phyloP scores from a whole-genome alignment of 2,888 invertebrate species.

The Thymelicus lineola region DNA sequence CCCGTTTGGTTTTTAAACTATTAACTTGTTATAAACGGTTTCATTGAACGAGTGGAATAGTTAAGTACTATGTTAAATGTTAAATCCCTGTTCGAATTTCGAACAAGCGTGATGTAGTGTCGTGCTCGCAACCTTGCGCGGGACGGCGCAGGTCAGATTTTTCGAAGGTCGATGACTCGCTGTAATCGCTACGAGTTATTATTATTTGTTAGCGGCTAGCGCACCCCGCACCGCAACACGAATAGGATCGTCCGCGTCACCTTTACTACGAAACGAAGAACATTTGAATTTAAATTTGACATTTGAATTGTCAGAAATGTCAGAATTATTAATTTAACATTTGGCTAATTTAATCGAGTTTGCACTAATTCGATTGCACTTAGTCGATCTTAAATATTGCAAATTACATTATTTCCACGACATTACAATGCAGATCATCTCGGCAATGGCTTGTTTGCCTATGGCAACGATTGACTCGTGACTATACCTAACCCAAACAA shows the following conservation, averaged over 20 bases:
- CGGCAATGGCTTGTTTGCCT: too few species aligned
- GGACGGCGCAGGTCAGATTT: slow-evolving; percentile 81
- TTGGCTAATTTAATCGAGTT: too few species aligned
- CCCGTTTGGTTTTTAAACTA: too few species aligned
- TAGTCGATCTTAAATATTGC: too few species aligned
- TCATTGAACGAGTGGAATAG: neutral
- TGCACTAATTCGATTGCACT: too few species aligned
- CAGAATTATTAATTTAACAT: too few species aligned
- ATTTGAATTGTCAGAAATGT: too few species aligned
- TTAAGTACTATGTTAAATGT: slow-evolving; percentile 6
- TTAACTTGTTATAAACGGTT: too few species aligned
- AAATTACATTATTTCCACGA: too few species aligned
- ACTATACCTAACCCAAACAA: too few species aligned
- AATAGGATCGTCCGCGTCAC: slow-evolving; percentile 42
- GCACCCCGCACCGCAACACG: slow-evolving; percentile 54
- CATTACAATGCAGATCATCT: too few species aligned
- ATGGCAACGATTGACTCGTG: too few species aligned
- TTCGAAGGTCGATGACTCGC: slow-evolving; percentile 84
- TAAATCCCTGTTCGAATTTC: slow-evolving; percentile 14
- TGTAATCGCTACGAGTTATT: slow-evolving; percentile 74
- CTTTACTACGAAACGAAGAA: slow-evolving; percentile 8
- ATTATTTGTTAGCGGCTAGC: slow-evolving; percentile 66
- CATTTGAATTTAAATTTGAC: neutral
- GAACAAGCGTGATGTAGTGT: slow-evolving; percentile 32
- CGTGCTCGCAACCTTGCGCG: slow-evolving; percentile 73